These are phyloP conservation scores for Pteruthius melanotis DNA, from an alignment of 2,113 vertebrate genomes.

Conservation along the genomic window DNA sequence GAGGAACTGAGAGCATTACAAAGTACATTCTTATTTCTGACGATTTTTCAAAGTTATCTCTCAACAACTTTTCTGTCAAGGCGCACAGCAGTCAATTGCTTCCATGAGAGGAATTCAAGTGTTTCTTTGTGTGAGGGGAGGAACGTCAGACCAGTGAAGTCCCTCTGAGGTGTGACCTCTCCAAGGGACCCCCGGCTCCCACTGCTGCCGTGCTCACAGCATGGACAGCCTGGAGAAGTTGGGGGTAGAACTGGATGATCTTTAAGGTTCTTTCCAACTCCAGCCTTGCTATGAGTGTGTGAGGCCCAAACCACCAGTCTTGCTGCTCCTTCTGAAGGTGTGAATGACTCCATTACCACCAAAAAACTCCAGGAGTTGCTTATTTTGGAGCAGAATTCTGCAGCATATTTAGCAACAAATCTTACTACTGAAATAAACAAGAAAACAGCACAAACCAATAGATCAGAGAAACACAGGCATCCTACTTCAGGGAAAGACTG, in stretches of 20 bases:
- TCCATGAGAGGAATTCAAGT: not conserved
- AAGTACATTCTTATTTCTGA: not conserved
- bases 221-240: fast-evolving
- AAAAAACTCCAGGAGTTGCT: not conserved
- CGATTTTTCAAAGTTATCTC: not conserved
- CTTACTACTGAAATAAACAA: not conserved
- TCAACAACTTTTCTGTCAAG: not conserved
- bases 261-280: not conserved
- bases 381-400: not conserved
- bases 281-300: not conserved
- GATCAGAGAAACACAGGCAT: not conserved
- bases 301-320: not conserved
- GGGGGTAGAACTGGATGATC: not conserved
- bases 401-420: fast-evolving
- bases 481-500: not conserved
- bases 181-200: not conserved
- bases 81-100: not conserved
- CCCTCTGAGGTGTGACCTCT: not conserved
- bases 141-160: not conserved
- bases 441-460: not conserved
- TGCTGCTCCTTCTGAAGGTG: not conserved
- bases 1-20: not conserved
- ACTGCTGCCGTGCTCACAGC: not conserved
- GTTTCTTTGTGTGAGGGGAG: not conserved
- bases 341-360: fast-evolving